Evolutionary conservation across 2,888 invertebrate species (phyloP).

Genomic region (Oithona nana): DNA sequence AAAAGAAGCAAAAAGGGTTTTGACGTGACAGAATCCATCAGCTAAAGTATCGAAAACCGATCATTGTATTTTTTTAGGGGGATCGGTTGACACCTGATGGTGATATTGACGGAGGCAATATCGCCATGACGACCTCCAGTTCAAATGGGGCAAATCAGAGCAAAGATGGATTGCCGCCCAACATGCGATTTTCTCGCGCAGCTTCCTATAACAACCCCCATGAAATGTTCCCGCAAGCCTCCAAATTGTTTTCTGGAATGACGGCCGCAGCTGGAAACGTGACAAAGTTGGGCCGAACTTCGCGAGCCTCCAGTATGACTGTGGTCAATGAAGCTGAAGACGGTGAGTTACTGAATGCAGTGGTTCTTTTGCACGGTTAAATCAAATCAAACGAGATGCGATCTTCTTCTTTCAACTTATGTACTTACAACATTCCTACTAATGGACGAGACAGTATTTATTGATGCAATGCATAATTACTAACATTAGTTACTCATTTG

Average conservation of each 20-base stretch:
- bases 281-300: not conserved
- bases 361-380: no score
- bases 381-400: no score
- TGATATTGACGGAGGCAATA: not conserved
- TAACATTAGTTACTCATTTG: no score
- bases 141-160: not conserved
- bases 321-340: not conserved
- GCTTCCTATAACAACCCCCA: slow-evolving; percentile 8
- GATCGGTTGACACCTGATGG: not conserved
- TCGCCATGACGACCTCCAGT: not conserved
- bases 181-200: slow-evolving; percentile 1
- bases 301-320: not conserved
- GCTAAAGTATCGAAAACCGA: not conserved
- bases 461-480: no score
- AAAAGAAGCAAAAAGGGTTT: no score
- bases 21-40: no score
- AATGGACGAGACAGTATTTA: no score
- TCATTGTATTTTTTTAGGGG: not conserved
- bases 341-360: not conserved
- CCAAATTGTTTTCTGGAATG: slow-evolving; percentile 3
- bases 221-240: slow-evolving; percentile 7
- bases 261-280: slow-evolving; percentile 2
- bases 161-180: slow-evolving; percentile 4
- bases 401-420: no score
- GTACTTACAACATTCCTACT: no score